A percentile compares a stretch with the other conserved stretches of the same genome.
These are phyloP conservation scores for Bubo blakistoni DNA, from an alignment of 2,113 vertebrate species.

Conservation along the genomic window DNA sequence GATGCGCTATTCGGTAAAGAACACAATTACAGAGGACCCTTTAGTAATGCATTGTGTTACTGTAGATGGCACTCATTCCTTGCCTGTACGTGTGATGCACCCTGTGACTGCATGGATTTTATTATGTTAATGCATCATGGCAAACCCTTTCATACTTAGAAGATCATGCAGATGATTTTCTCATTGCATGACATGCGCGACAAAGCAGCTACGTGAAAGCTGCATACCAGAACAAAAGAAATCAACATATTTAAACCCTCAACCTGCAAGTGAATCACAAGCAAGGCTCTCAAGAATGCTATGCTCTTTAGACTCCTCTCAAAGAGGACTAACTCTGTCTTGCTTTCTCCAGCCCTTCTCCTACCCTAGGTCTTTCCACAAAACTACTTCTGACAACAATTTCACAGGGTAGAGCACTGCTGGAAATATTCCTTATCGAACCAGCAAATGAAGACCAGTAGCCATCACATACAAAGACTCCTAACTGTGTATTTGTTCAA, in stretches of 20 bases:
- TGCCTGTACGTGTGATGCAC: background rate
- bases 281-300: background rate
- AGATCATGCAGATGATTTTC: background rate
- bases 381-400: background rate
- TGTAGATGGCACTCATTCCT: conserved; percentile 52
- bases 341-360: background rate
- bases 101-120: background rate
- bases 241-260: background rate
- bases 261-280: background rate
- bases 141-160: background rate
- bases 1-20: background rate
- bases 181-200: background rate
- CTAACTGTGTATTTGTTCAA: background rate
- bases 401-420: background rate
- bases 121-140: background rate
- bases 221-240: conserved; percentile 2
- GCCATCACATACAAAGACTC: background rate
- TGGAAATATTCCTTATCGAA: background rate
- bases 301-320: background rate
- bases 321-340: background rate
- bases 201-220: background rate
- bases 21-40: background rate
- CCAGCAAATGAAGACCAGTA: background rate
- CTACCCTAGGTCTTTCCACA: background rate
- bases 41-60: background rate